Percentiles rank a stretch among this genome's conserved stretches.
Conservation (phyloP, 1,140 invertebrate genomes). For the Formica exsecta region DNA sequence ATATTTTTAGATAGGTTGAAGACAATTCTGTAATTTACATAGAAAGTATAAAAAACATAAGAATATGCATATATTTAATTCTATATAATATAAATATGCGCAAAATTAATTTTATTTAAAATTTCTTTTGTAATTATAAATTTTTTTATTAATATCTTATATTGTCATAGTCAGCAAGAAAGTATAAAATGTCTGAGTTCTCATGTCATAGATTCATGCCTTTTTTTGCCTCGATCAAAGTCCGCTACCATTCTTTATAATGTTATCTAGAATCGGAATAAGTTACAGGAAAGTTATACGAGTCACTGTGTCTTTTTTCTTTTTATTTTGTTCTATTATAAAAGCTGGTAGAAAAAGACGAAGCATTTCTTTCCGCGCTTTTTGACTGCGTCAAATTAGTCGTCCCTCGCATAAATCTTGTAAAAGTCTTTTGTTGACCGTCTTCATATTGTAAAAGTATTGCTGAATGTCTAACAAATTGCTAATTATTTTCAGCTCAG, state of each 20-base stretch:
- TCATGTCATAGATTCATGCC: neutral
- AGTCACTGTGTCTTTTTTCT: neutral
- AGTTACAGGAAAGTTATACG: neutral
- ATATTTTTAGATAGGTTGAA: neutral
- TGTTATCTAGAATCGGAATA: neutral
- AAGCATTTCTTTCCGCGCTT: neutral
- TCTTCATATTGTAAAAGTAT: neutral
- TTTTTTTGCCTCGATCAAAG: too few species aligned
- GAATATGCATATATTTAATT: neutral
- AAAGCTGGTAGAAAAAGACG: neutral
- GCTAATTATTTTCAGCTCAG: slow-evolving; percentile 23
- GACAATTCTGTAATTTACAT: neutral
- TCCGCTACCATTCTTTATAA: too few species aligned
- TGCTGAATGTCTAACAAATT: slow-evolving; percentile 1
- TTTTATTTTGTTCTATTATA: slow-evolving; percentile 17
- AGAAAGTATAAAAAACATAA: neutral
- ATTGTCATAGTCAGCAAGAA: neutral
- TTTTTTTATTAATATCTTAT: neutral
- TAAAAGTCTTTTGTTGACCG: neutral
- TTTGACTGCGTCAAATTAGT: neutral
- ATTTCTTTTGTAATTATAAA: neutral
- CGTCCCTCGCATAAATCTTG: neutral
- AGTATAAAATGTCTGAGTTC: neutral
- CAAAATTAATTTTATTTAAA: neutral
- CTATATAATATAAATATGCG: neutral